Base-by-base conservation (phyloP, 1,140 invertebrate species). In the Magallana gigas region DNA sequence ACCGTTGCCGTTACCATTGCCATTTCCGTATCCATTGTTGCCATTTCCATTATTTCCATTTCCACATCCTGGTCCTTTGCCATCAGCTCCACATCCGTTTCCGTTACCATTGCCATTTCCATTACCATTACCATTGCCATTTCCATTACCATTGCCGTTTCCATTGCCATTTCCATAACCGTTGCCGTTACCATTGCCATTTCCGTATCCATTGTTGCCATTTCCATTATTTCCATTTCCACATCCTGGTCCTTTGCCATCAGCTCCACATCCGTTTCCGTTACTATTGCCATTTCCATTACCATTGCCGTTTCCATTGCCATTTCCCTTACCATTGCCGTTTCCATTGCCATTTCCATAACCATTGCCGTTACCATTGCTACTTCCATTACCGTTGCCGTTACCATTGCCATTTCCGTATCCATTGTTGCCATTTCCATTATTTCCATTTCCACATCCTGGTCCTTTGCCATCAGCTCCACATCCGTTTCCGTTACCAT, bases 21-120 rank as follows among this genome's bases (percentile, higher is more conserved):
- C 59, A 62, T n/a, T 12, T 16, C 59, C 59, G 4, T 12, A 62
- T 62, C 59, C 59, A n/a, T n/a, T 16, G 29, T 58, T 36, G n/a
- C n/a, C n/a, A n/a, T n/a, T n/a, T n/a, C n/a, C n/a, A n/a, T n/a
- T n/a, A n/a, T n/a, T n/a, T 18, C 83, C 83, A 8, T 84, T 60
- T 60, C 29, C 12, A 3, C 58, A 68, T 18, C 64, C 64, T 8
- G 64, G 64, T 18, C 64, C 57, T 18, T 84, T 59, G 1, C 57
- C 57, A 56, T 57, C 18, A 12, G 57, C 16, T 23, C 58, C 82
- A 9, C 57, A 57, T 60, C 83, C 83, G 16, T 84, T 84, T 62
- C 83, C 83, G 9, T 84, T 60, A 29, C 83, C 83, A 36, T 60
- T 60, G 3, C n/a, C n/a, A n/a, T n/a, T n/a, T n/a, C n/a, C n/a